Conservation (phyloP, 1,140 invertebrate genomes). For the Panulirus ornatus region DNA sequence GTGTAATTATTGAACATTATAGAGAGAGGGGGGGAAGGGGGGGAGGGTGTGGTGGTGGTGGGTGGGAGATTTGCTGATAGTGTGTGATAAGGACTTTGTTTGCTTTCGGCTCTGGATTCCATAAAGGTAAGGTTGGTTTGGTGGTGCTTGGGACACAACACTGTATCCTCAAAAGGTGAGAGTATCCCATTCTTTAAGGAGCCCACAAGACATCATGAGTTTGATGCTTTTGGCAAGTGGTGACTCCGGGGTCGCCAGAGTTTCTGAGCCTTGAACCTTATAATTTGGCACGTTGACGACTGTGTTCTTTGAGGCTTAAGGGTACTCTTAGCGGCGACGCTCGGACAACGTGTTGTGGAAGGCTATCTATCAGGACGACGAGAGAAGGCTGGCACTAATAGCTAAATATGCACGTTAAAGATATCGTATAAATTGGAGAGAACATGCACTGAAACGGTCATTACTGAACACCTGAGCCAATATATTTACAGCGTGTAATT, state of each 20-base stretch:
- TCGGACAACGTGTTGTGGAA: no score
- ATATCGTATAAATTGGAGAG: not conserved
- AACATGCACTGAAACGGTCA: slow-evolving; percentile 36
- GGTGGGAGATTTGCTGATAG: slow-evolving; percentile 43
- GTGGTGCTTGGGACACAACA: not conserved
- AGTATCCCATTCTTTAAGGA: no score
- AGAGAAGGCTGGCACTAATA: not conserved
- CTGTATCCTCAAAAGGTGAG: not conserved
- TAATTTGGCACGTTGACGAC: no score
- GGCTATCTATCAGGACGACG: not conserved
- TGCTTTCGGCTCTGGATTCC: not conserved
- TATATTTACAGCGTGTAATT: slow-evolving; percentile 34
- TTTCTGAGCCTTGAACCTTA: no score
- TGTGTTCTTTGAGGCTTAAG: no score
- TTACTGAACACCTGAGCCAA: slow-evolving; percentile 16
- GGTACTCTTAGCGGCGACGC: no score
- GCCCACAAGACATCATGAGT: no score
- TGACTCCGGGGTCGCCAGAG: no score
- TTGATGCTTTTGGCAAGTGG: no score
- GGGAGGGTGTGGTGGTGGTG: not conserved
- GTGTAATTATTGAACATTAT: slow-evolving; percentile 51
- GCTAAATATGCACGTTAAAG: not conserved
- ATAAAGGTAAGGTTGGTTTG: no score
- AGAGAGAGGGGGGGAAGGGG: slow-evolving; percentile 38
- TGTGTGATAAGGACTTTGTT: slow-evolving; percentile 36